Conservation (phyloP, 1,140 invertebrate species). For the Notospermus geniculatus region DNA sequence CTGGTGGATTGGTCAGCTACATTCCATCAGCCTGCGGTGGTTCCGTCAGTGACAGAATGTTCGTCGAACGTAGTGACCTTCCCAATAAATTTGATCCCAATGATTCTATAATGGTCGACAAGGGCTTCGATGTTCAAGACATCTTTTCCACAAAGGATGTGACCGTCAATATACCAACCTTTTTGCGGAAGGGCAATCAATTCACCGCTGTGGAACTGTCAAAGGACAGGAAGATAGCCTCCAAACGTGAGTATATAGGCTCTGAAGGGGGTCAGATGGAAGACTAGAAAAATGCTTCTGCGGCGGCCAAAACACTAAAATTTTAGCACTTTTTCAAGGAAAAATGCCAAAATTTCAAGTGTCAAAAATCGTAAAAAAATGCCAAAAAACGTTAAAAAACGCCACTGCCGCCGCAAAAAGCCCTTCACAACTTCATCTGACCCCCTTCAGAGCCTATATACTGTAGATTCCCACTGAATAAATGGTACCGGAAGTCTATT, state of each 20-base stretch:
- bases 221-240: slow-evolving; percentile 14
- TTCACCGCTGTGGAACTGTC: slow-evolving; percentile 2
- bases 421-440: no score
- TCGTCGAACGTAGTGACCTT: slow-evolving; percentile 14
- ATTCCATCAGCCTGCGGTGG: slow-evolving; percentile 15
- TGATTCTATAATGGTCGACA: slow-evolving; percentile 11
- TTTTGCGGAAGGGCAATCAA: slow-evolving; percentile 13
- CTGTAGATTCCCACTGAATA: no score
- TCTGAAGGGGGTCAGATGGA: no score
- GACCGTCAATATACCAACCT: slow-evolving; percentile 9
- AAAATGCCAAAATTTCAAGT: no score
- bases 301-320: no score
- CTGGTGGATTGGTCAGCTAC: slow-evolving; percentile 23
- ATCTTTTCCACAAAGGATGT: slow-evolving; percentile 15
- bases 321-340: no score
- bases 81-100: not conserved
- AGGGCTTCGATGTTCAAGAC: slow-evolving; percentile 20
- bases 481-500: no score
- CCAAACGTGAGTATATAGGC: slow-evolving; percentile 19
- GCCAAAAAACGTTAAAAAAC: no score
- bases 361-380: no score
- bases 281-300: no score
- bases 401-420: no score
- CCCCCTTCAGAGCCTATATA: no score
- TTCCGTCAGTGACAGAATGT: slow-evolving; percentile 18